Percentiles rank a stretch among this genome's conserved stretches.
phyloP scores from a whole-genome alignment of 2,888 invertebrate genomes.

The Drosophila helvetica region DNA sequence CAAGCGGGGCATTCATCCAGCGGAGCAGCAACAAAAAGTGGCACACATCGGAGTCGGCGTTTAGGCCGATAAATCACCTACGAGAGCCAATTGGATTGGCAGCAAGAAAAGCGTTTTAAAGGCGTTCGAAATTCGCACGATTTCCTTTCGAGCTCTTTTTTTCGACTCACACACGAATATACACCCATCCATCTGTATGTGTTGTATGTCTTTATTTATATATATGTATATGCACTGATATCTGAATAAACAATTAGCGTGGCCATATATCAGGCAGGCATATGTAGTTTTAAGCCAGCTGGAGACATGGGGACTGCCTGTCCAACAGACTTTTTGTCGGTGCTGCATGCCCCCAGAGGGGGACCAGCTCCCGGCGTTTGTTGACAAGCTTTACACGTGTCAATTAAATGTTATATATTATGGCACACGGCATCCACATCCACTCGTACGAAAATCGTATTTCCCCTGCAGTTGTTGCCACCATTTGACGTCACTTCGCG shows the following conservation, averaged over 20 bases:
- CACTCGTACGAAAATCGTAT: slow-evolving; percentile 25
- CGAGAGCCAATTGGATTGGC: slow-evolving; percentile 40
- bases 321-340: slow-evolving; percentile 26
- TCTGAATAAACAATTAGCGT: slow-evolving; percentile 64
- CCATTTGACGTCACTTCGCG: slow-evolving; percentile 61
- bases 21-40: slow-evolving; percentile 48
- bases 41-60: slow-evolving; percentile 42
- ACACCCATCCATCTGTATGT: too few relatives aligned
- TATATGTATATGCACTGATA: slow-evolving; percentile 36
- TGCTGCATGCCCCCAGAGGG: too few relatives aligned
- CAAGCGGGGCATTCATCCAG: slow-evolving; percentile 5
- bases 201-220: slow-evolving; percentile 28
- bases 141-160: slow-evolving; percentile 46
- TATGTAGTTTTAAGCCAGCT: slow-evolving; percentile 49
- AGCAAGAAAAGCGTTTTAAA: slow-evolving; percentile 67
- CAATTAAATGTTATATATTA: slow-evolving; percentile 73
- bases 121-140: slow-evolving; percentile 68
- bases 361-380: slow-evolving; percentile 57
- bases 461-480: slow-evolving; percentile 29
- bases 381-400: slow-evolving; percentile 72
- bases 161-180: slow-evolving; percentile 21
- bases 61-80: slow-evolving; percentile 69
- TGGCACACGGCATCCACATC: slow-evolving; percentile 41
- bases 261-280: slow-evolving; percentile 59
- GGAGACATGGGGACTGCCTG: slow-evolving; percentile 24